These are phyloP conservation scores for Hedychridium roseum DNA, from an alignment of 2,888 invertebrate species.

Conservation along the genomic window DNA sequence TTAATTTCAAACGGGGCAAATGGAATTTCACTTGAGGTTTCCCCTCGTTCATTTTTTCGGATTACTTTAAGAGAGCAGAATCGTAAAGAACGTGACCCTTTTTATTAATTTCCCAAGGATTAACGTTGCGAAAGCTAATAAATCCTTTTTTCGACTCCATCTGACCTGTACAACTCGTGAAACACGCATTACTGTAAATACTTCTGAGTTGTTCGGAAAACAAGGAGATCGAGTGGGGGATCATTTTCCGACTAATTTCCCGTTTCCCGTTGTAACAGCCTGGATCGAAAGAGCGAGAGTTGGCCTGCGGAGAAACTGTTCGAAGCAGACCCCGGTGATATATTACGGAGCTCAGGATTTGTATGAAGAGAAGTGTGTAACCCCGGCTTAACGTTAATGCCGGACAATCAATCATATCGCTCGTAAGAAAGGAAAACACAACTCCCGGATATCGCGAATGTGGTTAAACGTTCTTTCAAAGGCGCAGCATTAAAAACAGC, in stretches of 20 bases:
- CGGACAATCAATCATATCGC: conserved; percentile 57
- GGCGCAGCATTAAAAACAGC: no score
- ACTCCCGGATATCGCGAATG: conserved; percentile 8
- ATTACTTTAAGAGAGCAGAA: no score
- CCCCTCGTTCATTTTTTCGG: neutral
- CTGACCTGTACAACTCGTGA: no score
- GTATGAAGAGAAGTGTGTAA: conserved; percentile 62
- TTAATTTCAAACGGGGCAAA: conserved; percentile 23
- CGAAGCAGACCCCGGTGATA: conserved; percentile 56
- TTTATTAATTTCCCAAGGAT: no score
- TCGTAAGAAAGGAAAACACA: conserved; percentile 34
- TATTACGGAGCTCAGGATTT: conserved; percentile 58
- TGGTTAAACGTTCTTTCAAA: no score
- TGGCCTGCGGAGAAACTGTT: conserved; percentile 51
- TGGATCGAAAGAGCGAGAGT: conserved; percentile 22
- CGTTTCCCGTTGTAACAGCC: conserved; percentile 13
- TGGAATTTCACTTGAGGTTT: no score
- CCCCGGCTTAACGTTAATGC: conserved; percentile 58
- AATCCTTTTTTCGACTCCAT: no score
- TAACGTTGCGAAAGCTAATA: no score
- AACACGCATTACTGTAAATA: no score
- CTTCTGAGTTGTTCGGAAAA: no score
- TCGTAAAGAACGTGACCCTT: no score
- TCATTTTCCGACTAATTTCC: conserved; percentile 48
- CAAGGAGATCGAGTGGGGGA: conserved; percentile 25